Conservation (phyloP, 2,797 vertebrate genomes). For the Anolis apletophallus region DNA sequence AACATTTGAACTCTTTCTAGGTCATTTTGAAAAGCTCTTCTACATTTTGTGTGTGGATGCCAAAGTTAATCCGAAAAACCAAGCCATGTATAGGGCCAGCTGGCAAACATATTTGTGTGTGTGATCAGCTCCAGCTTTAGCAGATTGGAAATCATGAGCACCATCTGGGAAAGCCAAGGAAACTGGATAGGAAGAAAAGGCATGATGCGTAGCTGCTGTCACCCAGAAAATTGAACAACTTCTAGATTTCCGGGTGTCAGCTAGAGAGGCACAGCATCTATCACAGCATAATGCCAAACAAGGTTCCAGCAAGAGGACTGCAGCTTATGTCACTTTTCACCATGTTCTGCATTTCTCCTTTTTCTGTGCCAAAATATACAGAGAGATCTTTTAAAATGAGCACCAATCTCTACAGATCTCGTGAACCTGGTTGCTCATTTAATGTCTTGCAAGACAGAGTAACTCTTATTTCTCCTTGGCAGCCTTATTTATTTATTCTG, state of each 20-base stretch:
- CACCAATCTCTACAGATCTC: not conserved
- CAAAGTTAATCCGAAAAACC: not conserved
- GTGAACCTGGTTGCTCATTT: not conserved
- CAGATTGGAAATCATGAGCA: slow-evolving; percentile 25
- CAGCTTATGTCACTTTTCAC: not conserved
- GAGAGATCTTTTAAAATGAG: not conserved
- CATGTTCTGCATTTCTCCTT: too few relatives aligned
- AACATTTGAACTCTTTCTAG: not conserved
- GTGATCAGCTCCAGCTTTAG: not conserved
- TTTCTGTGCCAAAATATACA: not conserved
- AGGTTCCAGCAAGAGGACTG: not conserved
- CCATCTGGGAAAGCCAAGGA: slow-evolving; percentile 27
- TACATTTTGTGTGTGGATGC: not conserved
- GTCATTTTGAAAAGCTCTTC: not conserved
- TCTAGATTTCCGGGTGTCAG: not conserved
- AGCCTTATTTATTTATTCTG: not conserved
- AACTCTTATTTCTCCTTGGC: not conserved
- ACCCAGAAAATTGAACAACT: not conserved
- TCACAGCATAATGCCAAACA: not conserved
- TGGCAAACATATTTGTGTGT: slow-evolving; percentile 1
- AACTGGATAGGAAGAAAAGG: slow-evolving; percentile 10
- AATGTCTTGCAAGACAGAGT: not conserved
- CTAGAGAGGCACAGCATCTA: not conserved
- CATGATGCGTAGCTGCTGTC: not conserved
- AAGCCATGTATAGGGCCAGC: not conserved